Evolutionary conservation across 2,888 invertebrate genomes (phyloP), one percentile per base, ranked within the genome.

Genomic region (Molanna angustata): DNA sequence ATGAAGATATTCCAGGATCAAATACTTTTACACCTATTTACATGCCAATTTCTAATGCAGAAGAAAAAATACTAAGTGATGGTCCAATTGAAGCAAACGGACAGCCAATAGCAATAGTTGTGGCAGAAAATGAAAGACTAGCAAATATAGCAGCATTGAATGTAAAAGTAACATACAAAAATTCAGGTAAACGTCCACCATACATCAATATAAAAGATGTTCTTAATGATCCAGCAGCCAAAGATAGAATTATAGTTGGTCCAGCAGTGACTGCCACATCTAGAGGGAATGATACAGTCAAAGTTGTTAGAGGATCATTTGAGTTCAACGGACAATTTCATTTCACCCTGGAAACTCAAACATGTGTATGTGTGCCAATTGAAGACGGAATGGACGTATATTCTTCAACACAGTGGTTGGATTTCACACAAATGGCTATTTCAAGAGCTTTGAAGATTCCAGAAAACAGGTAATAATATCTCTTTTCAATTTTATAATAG

Each of bases 331-430:
- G 78, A 1, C 90, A 91, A 65, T 89, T 87, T 66, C 90, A 90
- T 67, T 88, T 80, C 62, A 82, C 84, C 1, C 87, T 90, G 88
- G 90, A 90, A 67, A 80, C 85, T 0, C 86, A 87, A 60, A 76
- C 77, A 21, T 84, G 84, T 62, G 71, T 83, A 0, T 80, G 80
- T 17, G 66, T 79, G 11, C 88, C 88, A 0, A 73, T 71, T 2
- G 89, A 89, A 64, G 84, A 86, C 64, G 84, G 84, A 1, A 66
- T 87, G 57, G 79, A 84, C 52, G 78, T 88, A 1, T 80, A 78
- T 54, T 70, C 83, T 0, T 64, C 85, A 0, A 75, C 83, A 0
- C 88, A 88, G 62, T 83, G 80, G 78, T 78, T 85, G 68, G 83
- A 86, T 59, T 60, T 78, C 1, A 67, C 72, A 0, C 84, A 86